Conservation (phyloP, 2,797 vertebrate genomes). For the Orestias chungarensis region DNA sequence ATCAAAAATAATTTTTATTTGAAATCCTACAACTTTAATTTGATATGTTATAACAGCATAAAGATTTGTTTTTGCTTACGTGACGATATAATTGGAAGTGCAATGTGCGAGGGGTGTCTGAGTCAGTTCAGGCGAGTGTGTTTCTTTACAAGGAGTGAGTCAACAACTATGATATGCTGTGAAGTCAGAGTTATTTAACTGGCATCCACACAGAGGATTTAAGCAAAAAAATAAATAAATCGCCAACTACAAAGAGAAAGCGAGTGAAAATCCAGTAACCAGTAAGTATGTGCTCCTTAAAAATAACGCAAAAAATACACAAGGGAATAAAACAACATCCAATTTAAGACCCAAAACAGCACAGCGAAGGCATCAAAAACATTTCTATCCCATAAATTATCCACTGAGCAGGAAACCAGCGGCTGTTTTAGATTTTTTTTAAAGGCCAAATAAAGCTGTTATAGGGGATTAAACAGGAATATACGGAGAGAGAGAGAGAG, state of each 20-base stretch:
- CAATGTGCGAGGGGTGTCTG: conserved; percentile 20
- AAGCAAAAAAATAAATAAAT: neutral
- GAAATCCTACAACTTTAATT: neutral
- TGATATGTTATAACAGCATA: neutral
- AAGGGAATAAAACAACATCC: conserved; percentile 21
- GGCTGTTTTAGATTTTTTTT: conserved; percentile 21
- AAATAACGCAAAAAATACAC: conserved; percentile 9
- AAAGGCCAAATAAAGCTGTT: conserved; percentile 34
- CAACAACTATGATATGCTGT: neutral
- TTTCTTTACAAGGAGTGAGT: conserved; percentile 18
- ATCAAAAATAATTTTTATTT: neutral
- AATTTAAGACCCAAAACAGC: conserved; percentile 29
- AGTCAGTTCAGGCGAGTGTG: conserved; percentile 11
- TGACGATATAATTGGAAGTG: conserved; percentile 25
- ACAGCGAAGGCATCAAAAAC: conserved; percentile 22
- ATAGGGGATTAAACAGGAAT: conserved; percentile 30
- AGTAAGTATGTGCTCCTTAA: conserved; percentile 19
- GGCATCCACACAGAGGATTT: conserved; percentile 10
- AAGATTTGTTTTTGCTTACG: conserved; percentile 14
- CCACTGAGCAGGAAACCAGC: conserved; percentile 12
- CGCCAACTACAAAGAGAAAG: conserved; percentile 15
- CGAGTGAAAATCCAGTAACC: conserved; percentile 17
- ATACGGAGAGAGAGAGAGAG: neutral
- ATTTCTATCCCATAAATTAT: conserved; percentile 37
- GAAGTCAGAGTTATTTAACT: conserved; percentile 8